Evolutionary conservation across 1,140 invertebrate species (phyloP).

Genomic region (Drosophila murphyi): DNA sequence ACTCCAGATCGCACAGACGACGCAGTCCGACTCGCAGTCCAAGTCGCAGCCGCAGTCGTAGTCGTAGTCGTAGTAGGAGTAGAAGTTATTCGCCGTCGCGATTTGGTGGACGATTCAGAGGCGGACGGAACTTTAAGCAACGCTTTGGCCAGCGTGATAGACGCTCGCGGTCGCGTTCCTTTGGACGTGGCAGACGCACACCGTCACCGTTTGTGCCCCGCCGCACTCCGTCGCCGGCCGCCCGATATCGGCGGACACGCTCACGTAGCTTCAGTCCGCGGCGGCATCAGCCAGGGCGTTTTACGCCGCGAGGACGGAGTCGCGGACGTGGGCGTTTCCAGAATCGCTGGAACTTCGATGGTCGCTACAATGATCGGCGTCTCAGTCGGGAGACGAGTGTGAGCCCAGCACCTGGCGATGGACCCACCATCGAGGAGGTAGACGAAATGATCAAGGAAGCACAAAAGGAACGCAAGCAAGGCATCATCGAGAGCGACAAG

Average conservation of each 20-base stretch:
- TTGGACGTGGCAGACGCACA: constrained; percentile 42
- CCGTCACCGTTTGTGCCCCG: constrained; percentile 57
- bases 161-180: constrained; percentile 56
- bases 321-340: constrained; percentile 39
- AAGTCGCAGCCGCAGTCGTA: constrained; percentile 9
- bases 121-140: constrained; percentile 23
- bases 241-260: constrained; percentile 51
- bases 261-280: constrained; percentile 64
- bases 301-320: constrained; percentile 49
- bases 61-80: constrained; percentile 49
- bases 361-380: constrained; percentile 3
- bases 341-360: constrained; percentile 45
- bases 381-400: constrained; percentile 46
- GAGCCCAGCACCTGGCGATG: constrained; percentile 15
- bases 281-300: constrained; percentile 11
- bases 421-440: constrained; percentile 84
- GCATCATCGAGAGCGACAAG: constrained; percentile 85
- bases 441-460: constrained; percentile 85
- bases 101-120: constrained; percentile 24
- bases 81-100: constrained; percentile 79
- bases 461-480: constrained; percentile 85
- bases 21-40: constrained; percentile 49
- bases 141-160: constrained; percentile 41
- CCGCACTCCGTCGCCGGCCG: constrained; percentile 49
- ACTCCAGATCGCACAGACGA: constrained; percentile 26